Evolutionary conservation across 2,797 vertebrate genomes (phyloP), one percentile per base, ranked within the genome.

Genomic region (Lindbergichthys nudifrons): DNA sequence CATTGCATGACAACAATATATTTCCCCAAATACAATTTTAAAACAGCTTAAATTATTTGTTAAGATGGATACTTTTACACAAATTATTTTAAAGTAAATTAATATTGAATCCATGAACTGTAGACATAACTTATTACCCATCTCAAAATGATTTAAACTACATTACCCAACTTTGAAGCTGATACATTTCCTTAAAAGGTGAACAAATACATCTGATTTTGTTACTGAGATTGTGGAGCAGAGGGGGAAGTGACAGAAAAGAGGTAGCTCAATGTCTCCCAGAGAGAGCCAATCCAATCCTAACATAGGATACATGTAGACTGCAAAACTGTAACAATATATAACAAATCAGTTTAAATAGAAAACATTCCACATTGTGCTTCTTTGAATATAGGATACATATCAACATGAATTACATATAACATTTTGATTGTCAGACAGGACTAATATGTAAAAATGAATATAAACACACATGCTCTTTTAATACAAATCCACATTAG

Each of bases 211-310:
- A 70, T 13, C 30, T n/a, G 2, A 21, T 23, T 21, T 1, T 32
- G 32, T 39, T 21, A 39, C 0, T 59, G 54, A 62, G 53, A 61
- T n/a, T 39, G 60, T 50, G 42, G 23, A 48, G 53, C 26, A 62
- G 45, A 60, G 51, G 5, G 43, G 18, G 10, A 72, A 58, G 57
- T 63, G 41, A 48, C 14, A 58, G 42, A 69, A 15, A 66, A 23
- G 19, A 51, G n/a, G 23, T 3, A 43, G 39, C 5, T 8, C 63
- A 32, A 32, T 51, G 26, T 66, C 26, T 46, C 32, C 32, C 32
- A 36, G 43, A n/a, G 1, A 11, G 9, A 58, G 19, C 13, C 18
- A 42, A 30, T 30, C 18, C 23, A 18, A 6, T 16, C 60, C 43
- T 62, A n/a, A 15, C 26, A 39, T n/a, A 23, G 16, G 43, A 46